phyloP scores from a whole-genome alignment of 1,140 invertebrate genomes.

The Drosophila funebris region DNA sequence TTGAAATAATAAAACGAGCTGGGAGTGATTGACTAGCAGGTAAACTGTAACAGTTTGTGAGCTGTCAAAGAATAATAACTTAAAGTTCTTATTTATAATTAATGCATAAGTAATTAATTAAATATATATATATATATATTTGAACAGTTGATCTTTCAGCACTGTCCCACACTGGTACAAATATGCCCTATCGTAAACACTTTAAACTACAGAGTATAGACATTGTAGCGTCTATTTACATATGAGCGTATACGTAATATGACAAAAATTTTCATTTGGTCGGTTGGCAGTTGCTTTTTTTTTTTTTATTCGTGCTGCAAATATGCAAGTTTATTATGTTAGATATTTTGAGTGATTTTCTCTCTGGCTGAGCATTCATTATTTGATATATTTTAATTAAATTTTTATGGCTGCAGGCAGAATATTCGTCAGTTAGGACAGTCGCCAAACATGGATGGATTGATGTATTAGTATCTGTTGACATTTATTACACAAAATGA shows the following conservation, averaged over 20 bases:
- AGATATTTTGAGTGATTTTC: slow-evolving; percentile 19
- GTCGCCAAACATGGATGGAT: not conserved
- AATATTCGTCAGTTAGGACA: slow-evolving; percentile 11
- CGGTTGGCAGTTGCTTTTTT: not conserved
- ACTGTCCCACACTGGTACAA: not conserved
- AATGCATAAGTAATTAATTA: too few relatives aligned
- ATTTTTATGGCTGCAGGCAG: slow-evolving; percentile 56
- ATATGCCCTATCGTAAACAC: not conserved
- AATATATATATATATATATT: too few relatives aligned
- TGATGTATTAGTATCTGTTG: not conserved
- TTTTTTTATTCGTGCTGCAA: slow-evolving; percentile 19
- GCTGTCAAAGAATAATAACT: too few relatives aligned
- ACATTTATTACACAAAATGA: not conserved
- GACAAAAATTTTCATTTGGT: slow-evolving; percentile 47
- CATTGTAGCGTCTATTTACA: not conserved
- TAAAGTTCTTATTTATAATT: too few relatives aligned
- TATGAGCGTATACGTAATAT: slow-evolving; percentile 14
- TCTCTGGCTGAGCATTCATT: slow-evolving; percentile 2
- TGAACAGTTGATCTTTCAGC: too few relatives aligned
- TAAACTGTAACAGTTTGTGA: too few relatives aligned
- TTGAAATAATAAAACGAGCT: slow-evolving; percentile 10
- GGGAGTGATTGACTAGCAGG: not conserved
- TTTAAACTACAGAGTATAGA: not conserved
- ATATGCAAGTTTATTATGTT: slow-evolving; percentile 60
- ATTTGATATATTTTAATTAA: slow-evolving; percentile 66